Conservation (phyloP, 2,113 vertebrate species). For the Mesembrinibis cayennensis region DNA sequence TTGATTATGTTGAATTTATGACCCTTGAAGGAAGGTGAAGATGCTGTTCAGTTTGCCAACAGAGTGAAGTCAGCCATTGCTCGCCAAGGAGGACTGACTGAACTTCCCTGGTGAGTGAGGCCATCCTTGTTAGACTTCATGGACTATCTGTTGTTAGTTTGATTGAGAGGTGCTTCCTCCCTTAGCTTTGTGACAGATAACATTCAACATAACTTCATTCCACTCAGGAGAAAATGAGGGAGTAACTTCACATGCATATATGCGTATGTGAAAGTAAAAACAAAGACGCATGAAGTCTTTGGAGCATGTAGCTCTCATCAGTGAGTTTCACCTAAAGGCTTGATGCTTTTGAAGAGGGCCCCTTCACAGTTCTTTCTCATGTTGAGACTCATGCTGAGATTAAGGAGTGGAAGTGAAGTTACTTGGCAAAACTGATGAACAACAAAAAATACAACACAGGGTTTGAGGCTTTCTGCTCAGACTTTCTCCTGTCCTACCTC, state of each 20-base stretch:
- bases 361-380: neutral
- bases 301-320: neutral
- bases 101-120: slow-evolving; percentile 87
- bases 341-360: neutral
- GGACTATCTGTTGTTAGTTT: neutral
- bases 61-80: slow-evolving; percentile 94
- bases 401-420: neutral
- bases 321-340: neutral
- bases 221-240: neutral
- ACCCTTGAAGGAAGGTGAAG: slow-evolving; percentile 83
- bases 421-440: neutral
- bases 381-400: neutral
- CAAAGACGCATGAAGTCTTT: neutral
- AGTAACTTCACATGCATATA: neutral
- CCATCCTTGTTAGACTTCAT: neutral
- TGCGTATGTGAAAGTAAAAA: neutral
- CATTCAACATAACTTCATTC: neutral
- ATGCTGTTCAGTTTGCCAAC: slow-evolving; percentile 91
- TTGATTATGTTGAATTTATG: neutral
- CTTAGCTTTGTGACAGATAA: neutral
- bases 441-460: neutral
- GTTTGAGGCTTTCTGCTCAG: neutral
- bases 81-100: slow-evolving; percentile 87
- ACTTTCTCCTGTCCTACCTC: neutral
- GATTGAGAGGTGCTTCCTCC: neutral